phyloP scores from a whole-genome alignment of 1,140 invertebrate species.

The Proctacanthus coquilletti region DNA sequence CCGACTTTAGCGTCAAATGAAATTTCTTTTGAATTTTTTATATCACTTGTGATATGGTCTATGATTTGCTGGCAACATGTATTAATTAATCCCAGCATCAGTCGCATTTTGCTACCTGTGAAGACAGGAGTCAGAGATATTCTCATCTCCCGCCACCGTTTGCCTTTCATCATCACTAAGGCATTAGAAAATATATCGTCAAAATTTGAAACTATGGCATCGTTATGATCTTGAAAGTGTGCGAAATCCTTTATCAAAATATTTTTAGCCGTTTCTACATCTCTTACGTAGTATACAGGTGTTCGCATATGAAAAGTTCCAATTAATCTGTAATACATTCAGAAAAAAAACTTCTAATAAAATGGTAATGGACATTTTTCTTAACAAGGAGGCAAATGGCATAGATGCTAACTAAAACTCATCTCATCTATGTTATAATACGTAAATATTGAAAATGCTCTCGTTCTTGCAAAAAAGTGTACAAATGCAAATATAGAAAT shows the following conservation, averaged over 20 bases:
- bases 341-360: too few species aligned
- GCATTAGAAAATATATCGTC: not conserved
- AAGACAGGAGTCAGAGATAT: slow-evolving; percentile 29
- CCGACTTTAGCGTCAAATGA: too few species aligned
- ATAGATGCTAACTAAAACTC: too few species aligned
- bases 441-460: too few species aligned
- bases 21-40: too few species aligned
- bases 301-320: not conserved
- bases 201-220: not conserved
- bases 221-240: not conserved
- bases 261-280: not conserved
- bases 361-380: too few species aligned
- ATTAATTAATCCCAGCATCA: slow-evolving; percentile 23
- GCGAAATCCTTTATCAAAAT: not conserved
- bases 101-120: slow-evolving; percentile 30
- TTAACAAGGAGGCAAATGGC: too few species aligned
- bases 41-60: too few species aligned
- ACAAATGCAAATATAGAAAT: too few species aligned
- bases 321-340: not conserved
- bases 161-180: slow-evolving; percentile 25
- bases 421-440: too few species aligned
- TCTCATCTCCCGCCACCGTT: slow-evolving; percentile 31
- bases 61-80: not conserved
- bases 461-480: too few species aligned
- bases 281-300: not conserved